Conservation (phyloP, 2,888 invertebrate genomes). For the Electrophaes corylata region DNA sequence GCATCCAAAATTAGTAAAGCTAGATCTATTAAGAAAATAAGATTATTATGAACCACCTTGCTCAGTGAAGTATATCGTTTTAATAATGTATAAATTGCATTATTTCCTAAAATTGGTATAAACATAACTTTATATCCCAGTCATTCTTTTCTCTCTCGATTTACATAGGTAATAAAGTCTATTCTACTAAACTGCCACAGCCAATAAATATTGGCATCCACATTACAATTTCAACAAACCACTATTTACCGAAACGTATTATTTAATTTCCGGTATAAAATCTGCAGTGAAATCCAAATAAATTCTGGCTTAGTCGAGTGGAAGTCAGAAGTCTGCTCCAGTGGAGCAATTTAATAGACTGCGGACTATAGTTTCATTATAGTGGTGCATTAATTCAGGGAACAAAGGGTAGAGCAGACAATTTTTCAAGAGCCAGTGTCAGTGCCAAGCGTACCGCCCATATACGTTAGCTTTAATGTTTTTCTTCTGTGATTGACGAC, state of each 20-base stretch:
- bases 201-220: too few relatives aligned
- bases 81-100: too few relatives aligned
- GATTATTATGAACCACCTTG: too few relatives aligned
- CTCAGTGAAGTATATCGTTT: too few relatives aligned
- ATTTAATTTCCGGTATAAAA: slow-evolving; percentile 21
- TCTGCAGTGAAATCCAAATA: slow-evolving; percentile 22
- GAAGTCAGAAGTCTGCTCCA: slow-evolving; percentile 28
- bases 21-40: too few relatives aligned
- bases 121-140: too few relatives aligned
- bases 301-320: slow-evolving; percentile 24
- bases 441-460: slow-evolving; percentile 36
- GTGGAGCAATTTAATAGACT: slow-evolving; percentile 27
- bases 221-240: too few relatives aligned
- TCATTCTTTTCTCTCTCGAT: too few relatives aligned
- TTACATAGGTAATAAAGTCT: too few relatives aligned
- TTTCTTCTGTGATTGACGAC: slow-evolving; percentile 28
- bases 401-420: slow-evolving; percentile 39
- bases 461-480: slow-evolving; percentile 34
- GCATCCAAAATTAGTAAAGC: neutral
- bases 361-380: slow-evolving; percentile 34
- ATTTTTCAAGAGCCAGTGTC: slow-evolving; percentile 46
- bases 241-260: neutral
- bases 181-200: too few relatives aligned
- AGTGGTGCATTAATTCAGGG: slow-evolving; percentile 41
- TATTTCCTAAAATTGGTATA: too few relatives aligned